Conservation (phyloP, 1,140 invertebrate species). For the Triops longicaudatus region DNA sequence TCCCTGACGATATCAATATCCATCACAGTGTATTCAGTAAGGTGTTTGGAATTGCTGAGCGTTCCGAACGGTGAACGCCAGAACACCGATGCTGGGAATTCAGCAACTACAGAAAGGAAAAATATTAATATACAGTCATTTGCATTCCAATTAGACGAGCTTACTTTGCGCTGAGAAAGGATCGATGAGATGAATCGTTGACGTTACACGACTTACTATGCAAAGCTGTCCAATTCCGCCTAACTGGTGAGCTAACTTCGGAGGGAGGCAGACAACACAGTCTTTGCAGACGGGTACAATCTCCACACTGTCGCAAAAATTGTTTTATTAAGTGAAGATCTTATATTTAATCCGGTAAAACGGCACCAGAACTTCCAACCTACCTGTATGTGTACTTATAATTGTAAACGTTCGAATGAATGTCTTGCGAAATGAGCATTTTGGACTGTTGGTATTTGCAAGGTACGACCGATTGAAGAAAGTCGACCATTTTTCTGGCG, state of each 20-base stretch:
- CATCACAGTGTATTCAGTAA: constrained; percentile 91
- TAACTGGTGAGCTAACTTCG: constrained; percentile 74
- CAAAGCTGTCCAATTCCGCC: constrained; percentile 90
- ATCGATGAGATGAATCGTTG: constrained; percentile 86
- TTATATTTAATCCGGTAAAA: too few relatives aligned
- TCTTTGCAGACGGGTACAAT: constrained; percentile 96
- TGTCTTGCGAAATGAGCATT: constrained; percentile 94
- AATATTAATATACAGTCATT: background rate
- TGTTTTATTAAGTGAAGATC: background rate
- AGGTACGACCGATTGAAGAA: constrained; percentile 77
- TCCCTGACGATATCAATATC: constrained; percentile 77
- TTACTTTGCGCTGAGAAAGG: constrained; percentile 80
- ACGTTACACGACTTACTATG: constrained; percentile 80
- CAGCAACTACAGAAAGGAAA: constrained; percentile 57
- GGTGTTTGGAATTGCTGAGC: constrained; percentile 81
- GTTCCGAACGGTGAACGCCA: constrained; percentile 79
- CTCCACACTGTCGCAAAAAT: constrained; percentile 65
- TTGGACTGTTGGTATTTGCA: constrained; percentile 80
- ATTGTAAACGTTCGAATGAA: constrained; percentile 92
- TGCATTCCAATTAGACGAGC: constrained; percentile 32
- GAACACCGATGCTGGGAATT: constrained; percentile 67
- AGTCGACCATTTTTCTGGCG: constrained; percentile 93
- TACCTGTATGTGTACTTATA: constrained; percentile 81
- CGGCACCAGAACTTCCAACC: background rate
- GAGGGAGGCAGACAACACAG: constrained; percentile 85